Evolutionary conservation across 2,888 invertebrate genomes (phyloP), one percentile per base, ranked within the genome.

Genomic region (Formica aserva): DNA sequence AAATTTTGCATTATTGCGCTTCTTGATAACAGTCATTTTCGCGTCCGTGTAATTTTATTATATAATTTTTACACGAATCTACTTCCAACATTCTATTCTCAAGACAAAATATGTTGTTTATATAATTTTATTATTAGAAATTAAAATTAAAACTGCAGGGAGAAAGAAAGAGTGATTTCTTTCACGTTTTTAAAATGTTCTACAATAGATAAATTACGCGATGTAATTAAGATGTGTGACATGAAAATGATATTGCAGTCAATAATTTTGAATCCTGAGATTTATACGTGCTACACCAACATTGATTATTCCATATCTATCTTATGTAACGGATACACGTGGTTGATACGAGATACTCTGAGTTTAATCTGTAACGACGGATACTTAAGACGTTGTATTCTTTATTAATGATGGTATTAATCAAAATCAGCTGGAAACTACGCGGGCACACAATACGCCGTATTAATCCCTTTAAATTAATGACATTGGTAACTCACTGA

Each of bases 401-500:
- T 52, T 76, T 66, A 66, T 76, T 66, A 38, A 66, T 76, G 76
- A 18, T 8, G 66, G 3, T 52, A 76, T 76, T 66, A 76, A 66
- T 66, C 66, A 76, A 35, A 76, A 66, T 76, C 66, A 66, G 66
- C 38, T 76, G 76, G 66, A 32, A 38, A 66, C 65, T 62, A 65
- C 15, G 29, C 48, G 52, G 66, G 52, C 26, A 52, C 9, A 35
- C 66, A 66, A 76, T 63, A n/a, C 52, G 18, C 32, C 3, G 4
- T 52, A 76, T 66, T 26, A 76, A 76, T 76, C 76, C 66, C 76
- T 9, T 63, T 22, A 38, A 35, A 76, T 76, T 76, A 76, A 65
- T 76, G 65, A 32, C 65, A 35, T 22, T 26, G 11, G 67, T 67
- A 67, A 29, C 26, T 22, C 67, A 67, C 76, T 11, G 52, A 67